These are phyloP conservation scores for Drosophila tropicalis DNA, from an alignment of 1,140 invertebrate genomes.

Conservation along the genomic window DNA sequence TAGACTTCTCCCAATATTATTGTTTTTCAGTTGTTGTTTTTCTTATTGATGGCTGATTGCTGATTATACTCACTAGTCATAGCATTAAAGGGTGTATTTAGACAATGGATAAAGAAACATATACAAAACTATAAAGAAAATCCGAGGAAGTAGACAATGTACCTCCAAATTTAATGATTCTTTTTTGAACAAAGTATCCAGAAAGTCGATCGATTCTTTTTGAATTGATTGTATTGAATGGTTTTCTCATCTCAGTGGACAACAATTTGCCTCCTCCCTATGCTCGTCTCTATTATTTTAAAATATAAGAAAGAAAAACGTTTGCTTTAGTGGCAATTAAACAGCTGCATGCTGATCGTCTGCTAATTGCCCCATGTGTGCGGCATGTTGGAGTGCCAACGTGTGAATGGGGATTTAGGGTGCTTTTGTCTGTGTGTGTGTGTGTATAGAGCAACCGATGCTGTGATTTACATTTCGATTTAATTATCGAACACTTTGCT, in stretches of 20 bases:
- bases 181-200: not conserved
- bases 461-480: conserved; percentile 56
- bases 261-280: conserved; percentile 15
- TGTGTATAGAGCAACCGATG: conserved; percentile 8
- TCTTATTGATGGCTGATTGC: conserved; percentile 26
- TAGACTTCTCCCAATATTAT: conserved; percentile 33
- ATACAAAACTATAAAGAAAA: too few species aligned
- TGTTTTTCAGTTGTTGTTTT: conserved; percentile 44
- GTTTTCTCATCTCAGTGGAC: conserved; percentile 17
- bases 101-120: too few species aligned
- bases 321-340: conserved; percentile 48
- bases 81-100: not conserved
- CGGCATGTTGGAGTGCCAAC: not conserved
- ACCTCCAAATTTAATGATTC: not conserved
- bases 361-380: conserved; percentile 57
- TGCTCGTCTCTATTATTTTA: conserved; percentile 22
- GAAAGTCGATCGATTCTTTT: not conserved
- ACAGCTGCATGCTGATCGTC: conserved; percentile 45
- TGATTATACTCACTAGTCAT: conserved; percentile 10
- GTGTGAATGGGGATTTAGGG: not conserved
- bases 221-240: not conserved
- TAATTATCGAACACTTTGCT: conserved; percentile 66
- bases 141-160: not conserved
- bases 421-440: not conserved
- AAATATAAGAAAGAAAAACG: conserved; percentile 9